A percentile compares a stretch with the other conserved stretches of the same genome.
Conservation (phyloP, 2,888 invertebrate species). For the Beris chalybata region DNA sequence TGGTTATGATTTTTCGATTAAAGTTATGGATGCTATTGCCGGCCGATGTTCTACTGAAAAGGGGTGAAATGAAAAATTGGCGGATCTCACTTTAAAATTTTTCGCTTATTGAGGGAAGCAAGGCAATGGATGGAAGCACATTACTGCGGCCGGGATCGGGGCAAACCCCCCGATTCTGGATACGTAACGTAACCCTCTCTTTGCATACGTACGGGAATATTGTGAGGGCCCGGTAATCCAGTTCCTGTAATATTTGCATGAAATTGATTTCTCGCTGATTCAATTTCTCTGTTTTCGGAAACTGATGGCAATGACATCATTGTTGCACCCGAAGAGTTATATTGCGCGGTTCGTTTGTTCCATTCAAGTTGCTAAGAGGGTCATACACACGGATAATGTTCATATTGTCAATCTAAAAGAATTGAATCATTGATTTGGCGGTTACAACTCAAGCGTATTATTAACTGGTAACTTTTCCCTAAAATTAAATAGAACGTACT, state of each 20-base stretch:
- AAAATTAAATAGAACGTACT: too few species aligned
- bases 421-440: conserved; percentile 22
- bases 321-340: conserved; percentile 36
- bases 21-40: conserved; percentile 45
- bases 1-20: conserved; percentile 50
- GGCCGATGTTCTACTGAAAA: conserved; percentile 35
- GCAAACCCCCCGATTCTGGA: background rate
- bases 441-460: conserved; percentile 14
- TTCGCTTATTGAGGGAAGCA: conserved; percentile 18
- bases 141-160: background rate
- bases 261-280: conserved; percentile 45
- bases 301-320: conserved; percentile 32
- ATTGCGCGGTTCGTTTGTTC: conserved; percentile 37
- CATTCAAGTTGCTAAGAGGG: conserved; percentile 12
- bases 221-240: conserved; percentile 18
- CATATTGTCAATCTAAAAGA: conserved; percentile 22
- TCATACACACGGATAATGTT: conserved; percentile 11
- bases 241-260: conserved; percentile 44
- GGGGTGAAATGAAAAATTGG: conserved; percentile 44
- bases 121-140: conserved; percentile 12
- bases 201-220: background rate
- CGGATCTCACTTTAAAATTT: conserved; percentile 33
- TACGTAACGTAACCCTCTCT: conserved; percentile 15
- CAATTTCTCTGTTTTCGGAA: conserved; percentile 33
- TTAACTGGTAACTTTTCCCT: background rate